Conservation (phyloP, 2,888 invertebrate genomes). For the Diarsia brunnea region DNA sequence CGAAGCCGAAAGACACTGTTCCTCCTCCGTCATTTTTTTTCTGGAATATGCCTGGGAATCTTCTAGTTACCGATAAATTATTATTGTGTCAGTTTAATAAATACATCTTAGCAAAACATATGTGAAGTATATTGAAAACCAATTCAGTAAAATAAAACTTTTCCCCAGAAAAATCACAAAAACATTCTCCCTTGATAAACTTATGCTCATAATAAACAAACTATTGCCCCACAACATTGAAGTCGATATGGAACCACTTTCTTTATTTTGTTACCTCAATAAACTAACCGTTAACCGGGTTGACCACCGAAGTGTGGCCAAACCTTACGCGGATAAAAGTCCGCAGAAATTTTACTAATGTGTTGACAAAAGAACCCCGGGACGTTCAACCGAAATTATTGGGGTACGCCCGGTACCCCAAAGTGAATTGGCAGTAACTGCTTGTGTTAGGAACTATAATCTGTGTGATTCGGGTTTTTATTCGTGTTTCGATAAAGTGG, state of each 20-base stretch:
- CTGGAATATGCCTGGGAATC: too few relatives aligned
- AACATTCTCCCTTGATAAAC: neutral
- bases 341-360: constrained; percentile 62
- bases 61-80: too few relatives aligned
- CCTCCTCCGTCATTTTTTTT: too few relatives aligned
- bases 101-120: neutral
- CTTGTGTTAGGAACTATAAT: constrained; percentile 37
- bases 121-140: neutral
- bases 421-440: constrained; percentile 46
- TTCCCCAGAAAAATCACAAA: neutral
- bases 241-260: constrained; percentile 20
- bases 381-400: constrained; percentile 55
- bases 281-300: constrained; percentile 48
- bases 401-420: constrained; percentile 39
- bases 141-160: neutral
- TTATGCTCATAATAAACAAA: neutral
- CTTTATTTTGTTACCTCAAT: constrained; percentile 32
- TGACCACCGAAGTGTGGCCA: constrained; percentile 35
- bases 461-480: constrained; percentile 37
- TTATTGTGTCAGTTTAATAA: too few relatives aligned
- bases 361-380: constrained; percentile 59
- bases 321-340: constrained; percentile 57
- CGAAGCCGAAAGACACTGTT: neutral
- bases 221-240: neutral
- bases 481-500: constrained; percentile 20